Evolutionary conservation across 2,797 vertebrate genomes (phyloP).

Genomic region (Anniella stebbinsi): DNA sequence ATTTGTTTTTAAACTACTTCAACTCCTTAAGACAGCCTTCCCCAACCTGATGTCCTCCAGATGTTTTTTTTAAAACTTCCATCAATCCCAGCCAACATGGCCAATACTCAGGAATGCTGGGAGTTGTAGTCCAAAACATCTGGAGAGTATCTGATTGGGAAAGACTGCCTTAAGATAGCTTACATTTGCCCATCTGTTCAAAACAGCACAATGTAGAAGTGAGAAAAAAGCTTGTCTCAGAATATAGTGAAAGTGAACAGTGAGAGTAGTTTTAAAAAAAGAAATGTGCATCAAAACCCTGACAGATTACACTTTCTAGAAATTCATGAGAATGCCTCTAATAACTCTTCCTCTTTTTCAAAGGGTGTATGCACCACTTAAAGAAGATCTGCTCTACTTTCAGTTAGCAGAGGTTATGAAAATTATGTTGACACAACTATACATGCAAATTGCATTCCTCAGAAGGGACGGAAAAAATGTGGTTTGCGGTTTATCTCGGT

Average conservation of each 20-base stretch:
- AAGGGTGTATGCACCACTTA: slow-evolving; percentile 40
- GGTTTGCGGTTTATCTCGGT: slow-evolving; percentile 80
- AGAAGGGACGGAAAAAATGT: slow-evolving; percentile 84
- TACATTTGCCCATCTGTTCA: not conserved
- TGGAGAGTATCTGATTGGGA: too few relatives aligned
- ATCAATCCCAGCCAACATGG: too few relatives aligned
- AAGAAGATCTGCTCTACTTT: slow-evolving; percentile 40
- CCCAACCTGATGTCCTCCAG: too few relatives aligned
- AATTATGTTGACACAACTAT: slow-evolving; percentile 59
- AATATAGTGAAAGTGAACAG: not conserved
- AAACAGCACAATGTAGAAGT: not conserved
- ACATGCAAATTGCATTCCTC: slow-evolving; percentile 74
- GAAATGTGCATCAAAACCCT: not conserved
- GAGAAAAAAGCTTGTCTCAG: not conserved
- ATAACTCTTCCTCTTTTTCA: slow-evolving; percentile 32
- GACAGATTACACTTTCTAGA: slow-evolving; percentile 19
- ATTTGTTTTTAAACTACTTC: not conserved
- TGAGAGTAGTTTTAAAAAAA: not conserved
- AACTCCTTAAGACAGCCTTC: not conserved
- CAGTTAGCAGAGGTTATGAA: slow-evolving; percentile 64
- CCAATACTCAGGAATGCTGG: too few relatives aligned
- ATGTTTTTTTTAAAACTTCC: too few relatives aligned
- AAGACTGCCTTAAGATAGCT: not conserved
- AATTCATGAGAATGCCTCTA: slow-evolving; percentile 17
- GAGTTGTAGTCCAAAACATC: too few relatives aligned